Evolutionary conservation across 2,888 invertebrate genomes (phyloP).

Genomic region (Cremastinae sp.): DNA sequence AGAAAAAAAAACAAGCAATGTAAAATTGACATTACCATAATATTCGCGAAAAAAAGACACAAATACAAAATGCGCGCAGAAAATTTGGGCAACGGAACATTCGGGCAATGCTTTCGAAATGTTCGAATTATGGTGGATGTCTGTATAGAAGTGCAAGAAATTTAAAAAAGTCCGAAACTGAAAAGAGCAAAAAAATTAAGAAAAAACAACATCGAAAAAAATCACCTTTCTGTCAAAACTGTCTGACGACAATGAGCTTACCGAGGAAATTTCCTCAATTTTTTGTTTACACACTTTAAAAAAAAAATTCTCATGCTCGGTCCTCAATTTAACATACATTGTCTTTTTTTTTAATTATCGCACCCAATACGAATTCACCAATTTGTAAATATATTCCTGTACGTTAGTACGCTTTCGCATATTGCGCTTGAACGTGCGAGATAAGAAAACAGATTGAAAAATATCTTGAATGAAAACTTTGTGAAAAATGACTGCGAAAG

Average conservation of each 20-base stretch:
- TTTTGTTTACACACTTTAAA: slow-evolving; percentile 25
- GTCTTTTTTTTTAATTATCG: slow-evolving; percentile 22
- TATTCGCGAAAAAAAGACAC: not conserved
- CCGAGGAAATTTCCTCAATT: slow-evolving; percentile 53
- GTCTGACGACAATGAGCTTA: slow-evolving; percentile 43
- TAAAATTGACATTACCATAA: not conserved
- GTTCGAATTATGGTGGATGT: slow-evolving; percentile 66
- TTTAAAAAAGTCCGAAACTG: slow-evolving; percentile 13
- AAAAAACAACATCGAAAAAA: slow-evolving; percentile 26
- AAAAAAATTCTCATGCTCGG: not conserved
- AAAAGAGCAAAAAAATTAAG: slow-evolving; percentile 13
- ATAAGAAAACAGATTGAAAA: not conserved
- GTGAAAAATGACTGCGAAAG: too few species aligned
- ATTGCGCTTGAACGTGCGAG: slow-evolving; percentile 21
- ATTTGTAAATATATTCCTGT: slow-evolving; percentile 37
- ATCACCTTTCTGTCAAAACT: slow-evolving; percentile 14
- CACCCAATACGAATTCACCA: not conserved
- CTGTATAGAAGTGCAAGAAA: slow-evolving; percentile 37
- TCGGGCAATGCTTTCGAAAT: slow-evolving; percentile 78
- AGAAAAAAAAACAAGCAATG: not conserved
- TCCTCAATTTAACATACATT: not conserved
- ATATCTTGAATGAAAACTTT: too few species aligned
- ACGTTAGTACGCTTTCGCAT: slow-evolving; percentile 38
- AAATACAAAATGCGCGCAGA: slow-evolving; percentile 1
- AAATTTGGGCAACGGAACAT: slow-evolving; percentile 40